Conservation (phyloP, 2,797 vertebrate species). For the Aselliscus stoliczkanus region DNA sequence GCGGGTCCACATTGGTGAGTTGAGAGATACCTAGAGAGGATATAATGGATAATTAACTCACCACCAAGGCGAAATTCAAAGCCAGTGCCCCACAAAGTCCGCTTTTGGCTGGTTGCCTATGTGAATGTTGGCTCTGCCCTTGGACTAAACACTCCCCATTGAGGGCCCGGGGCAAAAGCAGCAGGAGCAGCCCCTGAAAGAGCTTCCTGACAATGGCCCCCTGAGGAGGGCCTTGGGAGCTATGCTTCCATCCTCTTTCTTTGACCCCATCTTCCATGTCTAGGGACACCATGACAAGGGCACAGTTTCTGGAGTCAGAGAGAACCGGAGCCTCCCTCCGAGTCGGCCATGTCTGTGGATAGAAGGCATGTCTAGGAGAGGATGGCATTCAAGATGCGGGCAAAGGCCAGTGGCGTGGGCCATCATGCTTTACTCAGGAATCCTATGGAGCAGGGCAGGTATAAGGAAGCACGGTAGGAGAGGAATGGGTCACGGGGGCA, state of each 20-base stretch:
- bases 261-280: neutral
- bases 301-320: neutral
- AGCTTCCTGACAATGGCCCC: neutral
- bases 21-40: conserved; percentile 88
- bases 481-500: neutral
- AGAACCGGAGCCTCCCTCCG: neutral
- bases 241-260: neutral
- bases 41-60: neutral
- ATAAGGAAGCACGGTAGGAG: neutral
- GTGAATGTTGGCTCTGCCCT: neutral
- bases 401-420: neutral
- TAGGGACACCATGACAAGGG: neutral
- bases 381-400: neutral
- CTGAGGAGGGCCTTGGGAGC: neutral
- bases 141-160: neutral
- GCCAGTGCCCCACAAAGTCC: neutral
- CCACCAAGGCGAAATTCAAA: neutral
- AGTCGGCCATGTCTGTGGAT: neutral
- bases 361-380: neutral
- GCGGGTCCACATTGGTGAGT: conserved; percentile 87
- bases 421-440: neutral
- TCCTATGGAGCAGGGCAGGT: neutral
- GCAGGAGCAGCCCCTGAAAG: neutral
- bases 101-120: neutral
- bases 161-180: neutral